Evolutionary conservation across 2,113 vertebrate genomes (phyloP).

Genomic region (Menura novaehollandiae): DNA sequence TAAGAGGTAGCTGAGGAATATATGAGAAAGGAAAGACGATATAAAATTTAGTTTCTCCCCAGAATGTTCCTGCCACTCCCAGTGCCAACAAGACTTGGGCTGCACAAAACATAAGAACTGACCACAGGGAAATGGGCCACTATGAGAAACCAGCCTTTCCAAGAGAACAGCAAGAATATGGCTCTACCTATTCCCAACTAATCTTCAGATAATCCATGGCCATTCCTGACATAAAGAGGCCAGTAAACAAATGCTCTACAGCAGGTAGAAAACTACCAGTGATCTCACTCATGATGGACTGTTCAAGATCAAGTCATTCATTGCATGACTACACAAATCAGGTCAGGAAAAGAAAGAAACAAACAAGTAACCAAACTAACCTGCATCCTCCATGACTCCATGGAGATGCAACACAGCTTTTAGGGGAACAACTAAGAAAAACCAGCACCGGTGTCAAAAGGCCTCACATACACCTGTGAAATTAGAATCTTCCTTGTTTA

Average conservation of each 20-base stretch:
- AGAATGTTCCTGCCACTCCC: background rate
- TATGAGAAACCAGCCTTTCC: background rate
- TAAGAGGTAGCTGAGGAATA: background rate
- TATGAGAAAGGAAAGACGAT: background rate
- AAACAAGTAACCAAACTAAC: background rate
- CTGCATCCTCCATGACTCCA: background rate
- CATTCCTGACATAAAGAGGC: background rate
- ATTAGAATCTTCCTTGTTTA: background rate
- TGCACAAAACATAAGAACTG: background rate
- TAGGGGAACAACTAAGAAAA: background rate
- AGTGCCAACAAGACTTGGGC: background rate
- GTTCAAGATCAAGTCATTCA: background rate
- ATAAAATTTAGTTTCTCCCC: background rate
- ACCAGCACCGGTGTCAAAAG: background rate
- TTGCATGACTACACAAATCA: background rate
- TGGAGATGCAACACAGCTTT: background rate
- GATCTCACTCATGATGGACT: background rate
- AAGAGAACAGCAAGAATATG: background rate
- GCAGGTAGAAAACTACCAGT: background rate
- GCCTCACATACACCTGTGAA: background rate
- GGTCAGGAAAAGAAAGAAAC: background rate
- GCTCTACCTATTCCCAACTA: background rate
- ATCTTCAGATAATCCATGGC: background rate
- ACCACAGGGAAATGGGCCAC: rapidly evolving
- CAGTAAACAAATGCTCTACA: background rate